Conservation (phyloP, 2,113 vertebrate species). For the Chlorodrepanis virens region DNA sequence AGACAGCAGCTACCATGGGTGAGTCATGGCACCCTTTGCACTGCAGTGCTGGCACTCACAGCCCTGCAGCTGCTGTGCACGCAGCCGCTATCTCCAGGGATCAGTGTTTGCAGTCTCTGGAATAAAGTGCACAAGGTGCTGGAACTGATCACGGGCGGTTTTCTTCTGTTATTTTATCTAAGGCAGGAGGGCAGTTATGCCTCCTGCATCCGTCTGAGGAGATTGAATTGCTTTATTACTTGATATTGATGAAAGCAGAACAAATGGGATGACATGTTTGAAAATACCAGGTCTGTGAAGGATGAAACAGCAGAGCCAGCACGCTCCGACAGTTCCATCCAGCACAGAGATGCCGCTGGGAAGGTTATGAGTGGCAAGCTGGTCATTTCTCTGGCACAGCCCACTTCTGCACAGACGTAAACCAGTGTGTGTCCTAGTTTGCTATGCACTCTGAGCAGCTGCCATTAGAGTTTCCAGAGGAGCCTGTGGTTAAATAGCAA, state of each 20-base stretch:
- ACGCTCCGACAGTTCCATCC: neutral
- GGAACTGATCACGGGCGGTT: neutral
- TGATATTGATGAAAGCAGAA: constrained; percentile 46
- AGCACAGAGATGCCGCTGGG: constrained; percentile 61
- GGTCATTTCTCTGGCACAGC: constrained; percentile 53
- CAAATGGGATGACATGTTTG: constrained; percentile 69
- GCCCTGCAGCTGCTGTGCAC: neutral
- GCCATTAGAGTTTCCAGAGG: constrained; percentile 12
- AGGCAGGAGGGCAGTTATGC: neutral
- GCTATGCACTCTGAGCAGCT: neutral
- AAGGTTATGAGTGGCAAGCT: constrained; percentile 51
- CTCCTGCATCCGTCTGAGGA: neutral
- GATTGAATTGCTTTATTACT: neutral
- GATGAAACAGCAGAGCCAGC: neutral
- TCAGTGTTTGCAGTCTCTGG: neutral
- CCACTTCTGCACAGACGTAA: constrained; percentile 44
- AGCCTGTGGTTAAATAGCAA: constrained; percentile 26
- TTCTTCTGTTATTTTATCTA: neutral
- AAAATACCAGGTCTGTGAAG: constrained; percentile 53
- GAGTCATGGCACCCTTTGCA: neutral
- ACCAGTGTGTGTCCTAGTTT: constrained; percentile 52
- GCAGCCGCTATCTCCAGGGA: neutral
- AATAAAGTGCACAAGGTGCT: neutral
- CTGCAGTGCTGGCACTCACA: fast-evolving
- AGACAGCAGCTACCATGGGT: fast-evolving